Evolutionary conservation across 1,140 invertebrate genomes (phyloP), one percentile per base, ranked within the genome.

Genomic region (Littorina saxatilis): DNA sequence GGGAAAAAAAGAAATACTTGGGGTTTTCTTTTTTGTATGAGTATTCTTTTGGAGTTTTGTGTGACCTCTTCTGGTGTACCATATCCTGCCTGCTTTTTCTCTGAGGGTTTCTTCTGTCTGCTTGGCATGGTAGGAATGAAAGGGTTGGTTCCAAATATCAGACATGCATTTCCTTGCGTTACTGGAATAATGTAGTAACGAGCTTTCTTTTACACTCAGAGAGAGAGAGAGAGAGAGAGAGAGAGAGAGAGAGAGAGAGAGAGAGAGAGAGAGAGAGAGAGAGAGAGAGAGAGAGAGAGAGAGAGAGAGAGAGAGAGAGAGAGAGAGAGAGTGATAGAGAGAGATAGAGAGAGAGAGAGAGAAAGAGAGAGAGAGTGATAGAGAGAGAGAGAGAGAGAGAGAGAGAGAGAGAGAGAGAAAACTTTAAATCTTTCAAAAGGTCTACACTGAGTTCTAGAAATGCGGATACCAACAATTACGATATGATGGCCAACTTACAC

Each of bases 221-320:
- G 29, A 63, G 58, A 63, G 58, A 63, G 58, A 63, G 29, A n/a
- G 58, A 63, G 29, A 63, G 29, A 63, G 58, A 63, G 58, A 63
- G 29, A 63, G 58, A 63, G 29, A 63, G 58, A 63, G 58, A 63
- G 29, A n/a, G 58, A 63, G 58, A 63, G 29, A 63, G 58, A 63
- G 58, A 63, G 58, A 63, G 29, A 63, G 58, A 63, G 29, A 63
- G 58, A 63, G 58, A 63, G 58, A 63, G 29, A 63, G 58, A 63
- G 58, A 63, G 58, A 63, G 58, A 63, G 58, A 63, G 58, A 63
- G 58, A 63, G 29, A 63, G 58, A 63, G 58, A 63, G 58, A 63
- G 58, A 63, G 58, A 63, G 58, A 63, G 29, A 63, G 58, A 47
- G 43, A 47, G 7, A 47, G 43, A 47, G 5, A 47, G 43, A 47